Conservation (phyloP, 1,140 invertebrate genomes). For the Caenorhabditis latens region DNA sequence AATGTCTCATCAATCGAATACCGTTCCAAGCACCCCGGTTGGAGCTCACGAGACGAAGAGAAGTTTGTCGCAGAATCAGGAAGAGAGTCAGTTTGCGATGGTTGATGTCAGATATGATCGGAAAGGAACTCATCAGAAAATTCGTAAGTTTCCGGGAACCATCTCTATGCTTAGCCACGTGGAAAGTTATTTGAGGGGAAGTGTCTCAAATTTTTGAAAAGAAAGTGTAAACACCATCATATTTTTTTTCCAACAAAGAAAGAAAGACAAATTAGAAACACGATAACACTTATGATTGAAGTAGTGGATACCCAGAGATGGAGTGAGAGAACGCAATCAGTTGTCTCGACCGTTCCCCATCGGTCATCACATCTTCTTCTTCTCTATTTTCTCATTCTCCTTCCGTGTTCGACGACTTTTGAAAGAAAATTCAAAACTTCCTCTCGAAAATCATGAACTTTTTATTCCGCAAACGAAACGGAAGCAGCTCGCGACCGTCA, state of each 20-base stretch:
- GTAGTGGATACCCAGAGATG: neutral
- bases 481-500: slow-evolving; percentile 28
- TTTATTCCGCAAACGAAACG: slow-evolving; percentile 50
- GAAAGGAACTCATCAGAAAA: slow-evolving; percentile 2
- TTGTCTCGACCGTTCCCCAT: slow-evolving; percentile 40
- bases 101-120: slow-evolving; percentile 19
- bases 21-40: slow-evolving; percentile 34
- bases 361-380: neutral
- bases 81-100: neutral
- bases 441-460: slow-evolving; percentile 8
- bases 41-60: slow-evolving; percentile 16
- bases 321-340: neutral
- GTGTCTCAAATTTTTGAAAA: neutral
- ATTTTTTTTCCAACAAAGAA: neutral
- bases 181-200: neutral
- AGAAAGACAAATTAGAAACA: neutral
- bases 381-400: neutral
- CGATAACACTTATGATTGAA: slow-evolving; percentile 31
- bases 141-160: slow-evolving; percentile 18
- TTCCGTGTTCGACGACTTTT: slow-evolving; percentile 17
- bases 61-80: slow-evolving; percentile 1
- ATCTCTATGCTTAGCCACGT: neutral
- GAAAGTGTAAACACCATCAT: neutral
- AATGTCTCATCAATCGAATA: slow-evolving; percentile 40
- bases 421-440: neutral